Conservation (phyloP, 2,888 invertebrate genomes). For the Drosophila peninsularis region DNA sequence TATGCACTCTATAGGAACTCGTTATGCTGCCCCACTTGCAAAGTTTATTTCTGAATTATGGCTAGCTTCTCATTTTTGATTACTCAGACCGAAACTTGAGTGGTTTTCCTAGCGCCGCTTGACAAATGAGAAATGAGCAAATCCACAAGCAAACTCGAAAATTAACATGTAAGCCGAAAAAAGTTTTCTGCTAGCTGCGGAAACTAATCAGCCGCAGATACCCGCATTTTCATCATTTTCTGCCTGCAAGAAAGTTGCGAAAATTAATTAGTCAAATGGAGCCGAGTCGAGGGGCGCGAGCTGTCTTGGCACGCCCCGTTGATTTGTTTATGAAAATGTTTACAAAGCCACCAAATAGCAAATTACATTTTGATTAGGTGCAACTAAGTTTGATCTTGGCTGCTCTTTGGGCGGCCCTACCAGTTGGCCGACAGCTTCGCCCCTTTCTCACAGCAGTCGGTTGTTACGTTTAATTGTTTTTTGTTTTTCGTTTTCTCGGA, state of each 20-base stretch:
- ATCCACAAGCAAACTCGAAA: constrained; percentile 24
- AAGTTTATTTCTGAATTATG: too few relatives aligned
- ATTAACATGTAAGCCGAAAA: constrained; percentile 50
- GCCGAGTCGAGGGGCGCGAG: neutral
- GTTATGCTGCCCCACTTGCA: neutral
- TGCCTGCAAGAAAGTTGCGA: constrained; percentile 49
- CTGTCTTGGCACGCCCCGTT: constrained; percentile 19
- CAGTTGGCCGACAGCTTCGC: neutral
- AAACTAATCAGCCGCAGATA: constrained; percentile 53
- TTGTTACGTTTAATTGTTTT: constrained; percentile 24
- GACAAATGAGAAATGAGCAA: constrained; percentile 40
- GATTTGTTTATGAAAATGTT: constrained; percentile 59
- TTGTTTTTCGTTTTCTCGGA: constrained; percentile 10
- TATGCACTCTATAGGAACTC: neutral
- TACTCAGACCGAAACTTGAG: neutral
- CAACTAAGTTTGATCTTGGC: constrained; percentile 44
- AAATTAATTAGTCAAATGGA: constrained; percentile 71
- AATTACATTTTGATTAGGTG: constrained; percentile 60
- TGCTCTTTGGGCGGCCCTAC: constrained; percentile 8
- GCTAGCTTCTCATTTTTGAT: neutral
- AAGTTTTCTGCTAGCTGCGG: constrained; percentile 43
- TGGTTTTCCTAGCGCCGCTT: constrained; percentile 18
- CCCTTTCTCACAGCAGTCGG: constrained; percentile 1
- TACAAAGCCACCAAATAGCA: constrained; percentile 31
- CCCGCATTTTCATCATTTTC: constrained; percentile 29